Percentiles rank a stretch among this genome's conserved stretches.
phyloP scores from a whole-genome alignment of 2,797 vertebrate species.

The Lutra lutra region DNA sequence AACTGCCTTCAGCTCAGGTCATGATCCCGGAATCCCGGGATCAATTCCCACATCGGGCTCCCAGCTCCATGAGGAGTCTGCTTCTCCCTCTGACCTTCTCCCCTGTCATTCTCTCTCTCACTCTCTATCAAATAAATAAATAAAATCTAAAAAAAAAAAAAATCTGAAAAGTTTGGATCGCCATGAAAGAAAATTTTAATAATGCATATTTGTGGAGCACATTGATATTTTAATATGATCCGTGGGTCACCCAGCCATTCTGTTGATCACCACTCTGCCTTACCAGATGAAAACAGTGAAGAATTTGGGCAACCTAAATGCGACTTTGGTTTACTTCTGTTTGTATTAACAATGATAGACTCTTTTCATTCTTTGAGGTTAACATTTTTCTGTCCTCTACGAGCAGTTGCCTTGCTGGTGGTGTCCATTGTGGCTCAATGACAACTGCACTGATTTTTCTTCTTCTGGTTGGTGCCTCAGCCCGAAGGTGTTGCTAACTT shows the following conservation, averaged over 20 bases:
- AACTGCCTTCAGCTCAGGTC: too few species aligned
- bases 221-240: neutral
- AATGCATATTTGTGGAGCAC: neutral
- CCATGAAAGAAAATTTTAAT: slow-evolving; percentile 14
- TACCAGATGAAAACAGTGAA: neutral
- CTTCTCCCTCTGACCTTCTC: too few species aligned
- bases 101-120: too few species aligned
- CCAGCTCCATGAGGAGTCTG: too few species aligned
- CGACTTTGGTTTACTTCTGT: neutral
- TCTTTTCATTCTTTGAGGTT: neutral
- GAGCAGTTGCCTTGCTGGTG: neutral
- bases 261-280: neutral
- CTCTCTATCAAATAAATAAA: too few species aligned
- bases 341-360: neutral
- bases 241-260: neutral
- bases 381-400: neutral
- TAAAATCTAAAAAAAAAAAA: neutral
- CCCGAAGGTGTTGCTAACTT: neutral
- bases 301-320: neutral
- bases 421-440: fast-evolving
- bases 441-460: neutral
- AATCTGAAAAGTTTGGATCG: neutral
- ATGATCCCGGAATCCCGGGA: too few species aligned
- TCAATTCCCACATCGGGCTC: too few species aligned
- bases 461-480: neutral